Evolutionary conservation across 2,888 invertebrate genomes (phyloP).

Genomic region (Nemurella pictetii): DNA sequence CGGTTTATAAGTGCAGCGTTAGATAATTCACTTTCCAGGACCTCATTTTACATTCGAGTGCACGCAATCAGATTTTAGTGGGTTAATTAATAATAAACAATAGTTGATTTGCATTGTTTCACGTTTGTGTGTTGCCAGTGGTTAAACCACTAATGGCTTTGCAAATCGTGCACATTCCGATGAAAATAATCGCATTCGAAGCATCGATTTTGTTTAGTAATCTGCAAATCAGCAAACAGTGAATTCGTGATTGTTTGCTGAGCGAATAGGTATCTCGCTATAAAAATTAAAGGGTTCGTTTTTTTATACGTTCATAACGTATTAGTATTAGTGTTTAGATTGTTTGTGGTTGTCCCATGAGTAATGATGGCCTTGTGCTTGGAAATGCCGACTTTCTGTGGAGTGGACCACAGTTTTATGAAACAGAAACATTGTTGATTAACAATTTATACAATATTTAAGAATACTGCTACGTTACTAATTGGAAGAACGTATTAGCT

Average conservation of each 20-base stretch:
- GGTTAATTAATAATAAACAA: not conserved
- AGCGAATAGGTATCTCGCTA: not conserved
- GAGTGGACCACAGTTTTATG: not conserved
- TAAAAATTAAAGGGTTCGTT: not conserved
- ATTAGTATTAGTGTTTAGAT: not conserved
- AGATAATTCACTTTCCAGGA: not conserved
- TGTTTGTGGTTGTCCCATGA: not conserved
- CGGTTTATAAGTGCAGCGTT: conserved; percentile 35
- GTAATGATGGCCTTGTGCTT: not conserved
- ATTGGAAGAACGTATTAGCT: not conserved
- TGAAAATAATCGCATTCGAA: not conserved
- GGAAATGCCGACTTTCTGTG: not conserved
- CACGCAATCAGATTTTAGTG: not conserved
- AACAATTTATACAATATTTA: not conserved
- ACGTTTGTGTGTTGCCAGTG: not conserved
- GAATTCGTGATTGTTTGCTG: not conserved
- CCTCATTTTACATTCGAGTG: not conserved
- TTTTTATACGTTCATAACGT: too few relatives aligned
- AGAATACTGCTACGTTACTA: not conserved
- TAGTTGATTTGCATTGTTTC: not conserved
- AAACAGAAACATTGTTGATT: not conserved
- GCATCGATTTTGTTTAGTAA: not conserved
- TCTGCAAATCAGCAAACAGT: not conserved
- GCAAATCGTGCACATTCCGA: not conserved
- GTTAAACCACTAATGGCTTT: not conserved